These are phyloP conservation scores for Pseudomyrmex concolor DNA, from an alignment of 1,140 invertebrate genomes.

Conservation along the genomic window DNA sequence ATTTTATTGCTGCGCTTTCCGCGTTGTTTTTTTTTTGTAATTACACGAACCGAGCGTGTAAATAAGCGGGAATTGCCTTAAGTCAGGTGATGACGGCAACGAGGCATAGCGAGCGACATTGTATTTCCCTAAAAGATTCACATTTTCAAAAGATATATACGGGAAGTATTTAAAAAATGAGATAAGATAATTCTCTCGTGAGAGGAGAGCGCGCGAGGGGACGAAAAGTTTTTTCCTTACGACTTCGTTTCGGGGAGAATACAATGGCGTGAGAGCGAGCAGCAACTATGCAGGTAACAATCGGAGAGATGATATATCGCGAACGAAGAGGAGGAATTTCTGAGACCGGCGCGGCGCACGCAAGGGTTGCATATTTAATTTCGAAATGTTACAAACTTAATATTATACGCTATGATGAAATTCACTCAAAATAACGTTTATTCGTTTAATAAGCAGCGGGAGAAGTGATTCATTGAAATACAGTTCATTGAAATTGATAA, in stretches of 20 bases:
- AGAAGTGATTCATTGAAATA: neutral
- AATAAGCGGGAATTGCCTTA: neutral
- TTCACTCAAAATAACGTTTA: neutral
- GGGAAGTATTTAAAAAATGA: conserved; percentile 40
- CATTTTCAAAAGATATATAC: conserved; percentile 10
- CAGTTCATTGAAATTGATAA: neutral
- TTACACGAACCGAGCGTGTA: neutral
- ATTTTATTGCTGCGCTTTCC: neutral
- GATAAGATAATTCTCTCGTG: neutral
- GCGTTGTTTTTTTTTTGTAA: neutral
- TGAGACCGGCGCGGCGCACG: conserved; percentile 14
- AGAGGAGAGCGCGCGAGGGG: conserved; percentile 1
- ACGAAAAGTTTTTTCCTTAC: conserved; percentile 29
- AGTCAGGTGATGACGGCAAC: neutral
- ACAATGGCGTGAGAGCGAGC: conserved; percentile 24
- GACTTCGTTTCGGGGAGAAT: neutral
- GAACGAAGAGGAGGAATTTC: conserved; percentile 6
- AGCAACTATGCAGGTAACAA: conserved; percentile 6
- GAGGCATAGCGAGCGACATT: neutral
- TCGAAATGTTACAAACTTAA: neutral
- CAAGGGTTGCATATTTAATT: neutral
- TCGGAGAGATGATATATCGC: neutral
- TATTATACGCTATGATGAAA: conserved; percentile 5
- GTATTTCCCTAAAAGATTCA: neutral
- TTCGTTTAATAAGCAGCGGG: neutral